Conservation (phyloP, 2,113 vertebrate genomes). For the Dicrurus megarhynchus region DNA sequence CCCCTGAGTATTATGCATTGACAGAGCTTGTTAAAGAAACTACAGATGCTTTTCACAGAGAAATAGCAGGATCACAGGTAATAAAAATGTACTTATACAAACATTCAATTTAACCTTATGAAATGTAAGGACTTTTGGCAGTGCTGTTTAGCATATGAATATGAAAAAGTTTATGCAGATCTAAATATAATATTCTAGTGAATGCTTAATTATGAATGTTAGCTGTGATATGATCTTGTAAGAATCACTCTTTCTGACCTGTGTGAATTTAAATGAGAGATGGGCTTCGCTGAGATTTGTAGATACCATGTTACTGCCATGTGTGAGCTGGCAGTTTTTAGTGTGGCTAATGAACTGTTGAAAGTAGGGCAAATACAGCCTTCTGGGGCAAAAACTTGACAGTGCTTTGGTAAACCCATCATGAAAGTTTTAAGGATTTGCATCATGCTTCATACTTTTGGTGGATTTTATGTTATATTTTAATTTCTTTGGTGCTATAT, state of each 20-base stretch:
- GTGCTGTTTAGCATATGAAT: background rate
- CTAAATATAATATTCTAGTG: background rate
- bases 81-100: background rate
- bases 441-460: background rate
- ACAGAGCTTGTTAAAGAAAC: constrained; percentile 89
- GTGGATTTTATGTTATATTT: background rate
- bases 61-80: constrained; percentile 95
- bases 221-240: background rate
- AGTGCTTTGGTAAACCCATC: background rate
- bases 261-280: background rate
- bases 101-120: background rate
- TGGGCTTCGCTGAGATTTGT: background rate
- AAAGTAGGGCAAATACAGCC: background rate
- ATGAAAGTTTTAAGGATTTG: background rate
- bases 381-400: background rate
- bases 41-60: constrained; percentile 85
- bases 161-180: background rate
- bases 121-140: background rate
- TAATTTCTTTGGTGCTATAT: background rate
- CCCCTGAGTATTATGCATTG: constrained; percentile 85
- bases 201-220: background rate
- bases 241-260: background rate
- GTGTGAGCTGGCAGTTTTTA: background rate
- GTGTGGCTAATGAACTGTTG: background rate
- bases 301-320: background rate